These are phyloP conservation scores for Unio pictorum DNA, from an alignment of 2,888 invertebrate species.

Conservation along the genomic window DNA sequence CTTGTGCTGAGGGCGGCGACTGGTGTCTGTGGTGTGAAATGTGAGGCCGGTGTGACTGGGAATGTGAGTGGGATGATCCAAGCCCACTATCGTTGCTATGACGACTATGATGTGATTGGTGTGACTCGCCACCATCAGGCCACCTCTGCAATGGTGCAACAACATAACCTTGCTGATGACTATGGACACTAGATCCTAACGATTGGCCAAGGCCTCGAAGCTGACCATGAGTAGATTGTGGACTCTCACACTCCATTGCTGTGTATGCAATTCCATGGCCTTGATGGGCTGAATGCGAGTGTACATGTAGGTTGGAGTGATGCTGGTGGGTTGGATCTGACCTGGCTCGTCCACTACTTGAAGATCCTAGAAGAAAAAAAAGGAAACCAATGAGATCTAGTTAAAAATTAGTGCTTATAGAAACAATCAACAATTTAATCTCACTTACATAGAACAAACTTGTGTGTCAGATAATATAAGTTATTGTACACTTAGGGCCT, in stretches of 20 bases:
- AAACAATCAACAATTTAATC: too few species aligned
- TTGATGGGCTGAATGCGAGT: slow-evolving; percentile 56
- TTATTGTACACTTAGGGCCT: too few species aligned
- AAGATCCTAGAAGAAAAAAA: slow-evolving; percentile 31
- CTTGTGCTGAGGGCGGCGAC: slow-evolving; percentile 40
- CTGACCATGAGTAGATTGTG: slow-evolving; percentile 26
- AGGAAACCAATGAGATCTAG: background rate
- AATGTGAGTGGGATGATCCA: slow-evolving; percentile 24
- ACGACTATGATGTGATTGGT: slow-evolving; percentile 25
- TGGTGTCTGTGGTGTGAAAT: slow-evolving; percentile 46
- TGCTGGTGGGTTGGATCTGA: slow-evolving; percentile 72
- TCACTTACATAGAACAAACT: too few species aligned
- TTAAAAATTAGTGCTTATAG: background rate
- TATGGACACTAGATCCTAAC: slow-evolving; percentile 21
- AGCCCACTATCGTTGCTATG: slow-evolving; percentile 29
- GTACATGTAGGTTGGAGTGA: slow-evolving; percentile 57
- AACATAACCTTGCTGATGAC: slow-evolving; percentile 47
- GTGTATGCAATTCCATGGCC: slow-evolving; percentile 37
- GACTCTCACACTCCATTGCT: slow-evolving; percentile 63
- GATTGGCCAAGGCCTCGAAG: slow-evolving; percentile 15
- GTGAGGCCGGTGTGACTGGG: slow-evolving; percentile 51
- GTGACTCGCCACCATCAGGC: slow-evolving; percentile 28
- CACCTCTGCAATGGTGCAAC: slow-evolving; percentile 29
- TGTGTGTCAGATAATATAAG: too few species aligned
- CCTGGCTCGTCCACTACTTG: slow-evolving; percentile 64